A percentile compares a stretch with the other conserved stretches of the same genome.
Evolutionary conservation across 2,888 invertebrate species (phyloP).

Genomic region (Sinodicranocentrus sp.): DNA sequence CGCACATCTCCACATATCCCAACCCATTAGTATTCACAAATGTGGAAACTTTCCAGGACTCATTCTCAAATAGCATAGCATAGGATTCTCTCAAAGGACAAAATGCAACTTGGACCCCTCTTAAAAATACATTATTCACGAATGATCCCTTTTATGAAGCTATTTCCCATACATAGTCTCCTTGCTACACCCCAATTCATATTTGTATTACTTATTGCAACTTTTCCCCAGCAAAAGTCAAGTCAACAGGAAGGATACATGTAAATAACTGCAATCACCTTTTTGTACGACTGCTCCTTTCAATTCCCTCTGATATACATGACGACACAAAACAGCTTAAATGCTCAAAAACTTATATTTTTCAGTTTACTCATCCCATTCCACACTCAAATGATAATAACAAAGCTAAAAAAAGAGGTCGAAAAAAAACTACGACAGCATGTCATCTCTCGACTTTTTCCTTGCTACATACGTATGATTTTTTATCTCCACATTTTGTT

Average conservation of each 20-base stretch:
- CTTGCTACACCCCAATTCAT: background rate
- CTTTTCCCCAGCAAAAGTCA: background rate
- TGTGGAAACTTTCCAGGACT: no score
- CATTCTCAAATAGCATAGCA: no score
- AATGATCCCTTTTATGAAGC: no score
- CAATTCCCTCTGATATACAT: background rate
- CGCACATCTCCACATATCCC: no score
- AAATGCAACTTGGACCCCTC: no score
- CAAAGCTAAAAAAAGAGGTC: constrained; percentile 15
- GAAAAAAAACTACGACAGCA: constrained; percentile 18
- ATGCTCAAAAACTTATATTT: background rate
- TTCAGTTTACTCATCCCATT: constrained; percentile 29
- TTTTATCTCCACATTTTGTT: constrained; percentile 13
- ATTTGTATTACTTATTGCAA: background rate
- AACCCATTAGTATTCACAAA: no score
- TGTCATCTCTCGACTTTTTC: constrained; percentile 12
- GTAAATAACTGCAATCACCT: constrained; percentile 10
- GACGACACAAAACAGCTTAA: background rate
- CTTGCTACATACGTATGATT: no score
- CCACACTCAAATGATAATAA: constrained; percentile 15
- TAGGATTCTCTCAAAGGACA: no score
- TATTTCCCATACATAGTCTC: no score
- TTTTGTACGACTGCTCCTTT: no score
- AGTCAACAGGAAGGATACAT: constrained; percentile 1
- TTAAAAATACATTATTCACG: no score